Conservation (phyloP, 2,113 vertebrate genomes). For the Abramis brama region DNA sequence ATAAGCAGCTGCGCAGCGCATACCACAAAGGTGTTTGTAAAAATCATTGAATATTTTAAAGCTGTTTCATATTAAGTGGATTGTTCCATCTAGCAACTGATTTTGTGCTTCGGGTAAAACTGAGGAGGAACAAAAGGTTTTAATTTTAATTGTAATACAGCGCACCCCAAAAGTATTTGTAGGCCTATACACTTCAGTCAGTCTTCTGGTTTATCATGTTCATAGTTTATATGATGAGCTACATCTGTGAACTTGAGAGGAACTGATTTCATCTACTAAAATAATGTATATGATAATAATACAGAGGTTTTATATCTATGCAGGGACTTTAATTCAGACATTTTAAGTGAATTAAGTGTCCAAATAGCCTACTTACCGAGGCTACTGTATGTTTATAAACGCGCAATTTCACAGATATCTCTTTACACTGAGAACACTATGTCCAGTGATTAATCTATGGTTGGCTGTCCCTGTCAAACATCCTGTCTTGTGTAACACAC, state of each 20-base stretch:
- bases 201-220: background rate
- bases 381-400: background rate
- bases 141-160: background rate
- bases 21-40: background rate
- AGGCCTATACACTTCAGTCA: background rate
- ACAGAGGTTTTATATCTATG: background rate
- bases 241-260: too few species aligned
- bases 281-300: background rate
- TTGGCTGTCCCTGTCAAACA: conserved; percentile 28
- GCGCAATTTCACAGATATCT: background rate
- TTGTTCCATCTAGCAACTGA: background rate
- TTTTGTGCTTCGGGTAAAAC: background rate
- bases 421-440: conserved; percentile 43
- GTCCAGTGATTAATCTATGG: conserved; percentile 32
- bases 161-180: background rate
- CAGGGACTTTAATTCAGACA: background rate
- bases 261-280: too few species aligned
- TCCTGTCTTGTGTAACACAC: conserved; percentile 39
- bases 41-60: background rate
- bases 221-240: too few species aligned
- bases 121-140: too few species aligned
- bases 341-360: conserved; percentile 2
- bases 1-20: background rate
- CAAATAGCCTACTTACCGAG: conserved; percentile 5
- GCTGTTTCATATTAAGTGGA: background rate